Evolutionary conservation across 2,888 invertebrate genomes (phyloP), one percentile per base, ranked within the genome.

Genomic region (Tetropium fuscum): DNA sequence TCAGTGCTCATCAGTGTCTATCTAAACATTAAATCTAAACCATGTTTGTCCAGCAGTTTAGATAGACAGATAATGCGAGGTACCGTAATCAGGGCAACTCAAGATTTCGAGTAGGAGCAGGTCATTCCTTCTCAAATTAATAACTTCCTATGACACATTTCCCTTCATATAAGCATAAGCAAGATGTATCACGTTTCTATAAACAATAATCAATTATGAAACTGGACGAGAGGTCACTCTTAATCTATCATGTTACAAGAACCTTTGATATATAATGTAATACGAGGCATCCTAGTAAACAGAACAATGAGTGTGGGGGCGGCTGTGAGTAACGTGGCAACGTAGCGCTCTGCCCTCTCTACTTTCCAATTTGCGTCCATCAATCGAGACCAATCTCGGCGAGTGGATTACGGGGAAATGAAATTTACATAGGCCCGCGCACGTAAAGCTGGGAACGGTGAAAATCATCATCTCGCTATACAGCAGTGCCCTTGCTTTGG

Each of bases 381-480:
- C 87, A 87, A 87, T 87, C 87, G 87, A 84, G 84, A 84, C 85
- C 87, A 87, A 87, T 87, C 87, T 85, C 87, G 81, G 84, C 85
- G 87, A 87, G 87, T 87, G 87, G 87, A 87, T 87, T 87, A 87
- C 86, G 81, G 81, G 82, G 83, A 86, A 87, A 87, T 87, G 86
- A 85, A 87, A 87, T 87, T 87, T 87, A 87, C 87, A 87, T 87
- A 86, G 86, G 84, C 83, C 82, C 81, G 74, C 69, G 70, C 70
- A 68, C 69, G 58, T 55, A 61, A 58, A 58, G 38, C 51, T 25
- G 38, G 40, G 51, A 55, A 49, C 58, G 56, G 57, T 57, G 63
- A 58, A 60, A 65, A 63, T 62, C 64, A 54, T 41, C 61, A 44
- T 45, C 22, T 36, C 64, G 54, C 36, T 36, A 38, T 51, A 51